Evolutionary conservation across 2,113 vertebrate species (phyloP).

Genomic region (Catagonus wagneri): DNA sequence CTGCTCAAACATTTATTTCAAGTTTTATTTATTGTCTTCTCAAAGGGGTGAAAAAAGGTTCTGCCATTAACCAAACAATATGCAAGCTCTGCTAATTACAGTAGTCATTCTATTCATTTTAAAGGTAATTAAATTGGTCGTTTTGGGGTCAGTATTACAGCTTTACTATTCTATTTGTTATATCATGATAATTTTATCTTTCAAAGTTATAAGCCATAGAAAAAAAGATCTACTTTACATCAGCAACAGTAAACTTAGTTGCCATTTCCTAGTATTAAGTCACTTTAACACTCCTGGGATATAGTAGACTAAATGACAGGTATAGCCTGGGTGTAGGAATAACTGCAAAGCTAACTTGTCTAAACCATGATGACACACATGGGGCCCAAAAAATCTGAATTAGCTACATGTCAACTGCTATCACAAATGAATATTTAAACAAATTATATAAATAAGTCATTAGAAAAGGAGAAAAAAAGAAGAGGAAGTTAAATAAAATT

Average conservation of each 20-base stretch:
- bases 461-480: not conserved
- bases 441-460: not conserved
- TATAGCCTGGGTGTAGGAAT: not conserved
- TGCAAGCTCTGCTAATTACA: slow-evolving; percentile 59
- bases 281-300: not conserved
- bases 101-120: slow-evolving; percentile 44
- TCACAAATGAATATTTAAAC: not conserved
- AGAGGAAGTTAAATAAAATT: not conserved
- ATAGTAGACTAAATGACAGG: not conserved
- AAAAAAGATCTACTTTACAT: slow-evolving; percentile 73
- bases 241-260: not conserved
- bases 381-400: not conserved
- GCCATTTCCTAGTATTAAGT: not conserved
- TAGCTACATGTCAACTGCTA: not conserved
- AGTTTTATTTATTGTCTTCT: slow-evolving; percentile 30
- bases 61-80: slow-evolving; percentile 56
- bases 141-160: slow-evolving; percentile 71
- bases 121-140: slow-evolving; percentile 67
- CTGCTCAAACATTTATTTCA: slow-evolving; percentile 3
- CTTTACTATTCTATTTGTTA: slow-evolving; percentile 73
- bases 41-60: not conserved
- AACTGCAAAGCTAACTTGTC: not conserved
- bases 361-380: not conserved
- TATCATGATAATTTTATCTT: slow-evolving; percentile 77
- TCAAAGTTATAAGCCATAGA: slow-evolving; percentile 77